Conservation (phyloP, 2,888 invertebrate species). For the Synergus laeviventris region DNA sequence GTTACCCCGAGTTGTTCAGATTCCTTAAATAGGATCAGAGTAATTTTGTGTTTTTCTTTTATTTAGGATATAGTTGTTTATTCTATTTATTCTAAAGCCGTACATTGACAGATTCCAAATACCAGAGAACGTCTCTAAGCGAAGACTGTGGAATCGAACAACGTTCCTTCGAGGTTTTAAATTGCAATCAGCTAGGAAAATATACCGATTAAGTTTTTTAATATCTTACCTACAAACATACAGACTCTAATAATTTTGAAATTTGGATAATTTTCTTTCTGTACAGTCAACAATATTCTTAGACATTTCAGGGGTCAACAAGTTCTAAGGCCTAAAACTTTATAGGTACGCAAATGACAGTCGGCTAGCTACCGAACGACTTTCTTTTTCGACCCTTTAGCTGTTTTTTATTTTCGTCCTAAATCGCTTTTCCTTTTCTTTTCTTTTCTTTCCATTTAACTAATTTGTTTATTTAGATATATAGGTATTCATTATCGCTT, state of each 20-base stretch:
- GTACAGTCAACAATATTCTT: conserved; percentile 60
- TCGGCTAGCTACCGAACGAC: conserved; percentile 27
- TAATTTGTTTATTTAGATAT: conserved; percentile 25
- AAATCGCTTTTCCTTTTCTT: conserved; percentile 30
- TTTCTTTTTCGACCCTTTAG: conserved; percentile 38
- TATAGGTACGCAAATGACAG: conserved; percentile 62
- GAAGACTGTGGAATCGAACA: conserved; percentile 31
- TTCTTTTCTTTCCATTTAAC: neutral
- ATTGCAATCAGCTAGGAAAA: conserved; percentile 67
- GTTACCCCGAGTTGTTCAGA: conserved; percentile 33
- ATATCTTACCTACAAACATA: conserved; percentile 48
- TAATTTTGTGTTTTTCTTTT: neutral
- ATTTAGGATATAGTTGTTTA: conserved; percentile 1
- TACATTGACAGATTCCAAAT: conserved; percentile 33
- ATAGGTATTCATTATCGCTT: conserved; percentile 5
- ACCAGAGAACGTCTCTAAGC: conserved; percentile 19
- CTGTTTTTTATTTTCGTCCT: conserved; percentile 21
- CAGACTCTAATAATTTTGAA: conserved; percentile 41
- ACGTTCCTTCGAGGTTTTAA: conserved; percentile 52
- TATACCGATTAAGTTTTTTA: conserved; percentile 55
- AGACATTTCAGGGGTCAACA: conserved; percentile 67
- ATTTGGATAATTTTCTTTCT: conserved; percentile 48
- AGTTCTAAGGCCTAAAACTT: conserved; percentile 69
- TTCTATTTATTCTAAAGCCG: conserved; percentile 28
- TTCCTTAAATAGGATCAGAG: neutral